Conservation (phyloP, 2,113 vertebrate genomes). For the Pleuronectes platessa region DNA sequence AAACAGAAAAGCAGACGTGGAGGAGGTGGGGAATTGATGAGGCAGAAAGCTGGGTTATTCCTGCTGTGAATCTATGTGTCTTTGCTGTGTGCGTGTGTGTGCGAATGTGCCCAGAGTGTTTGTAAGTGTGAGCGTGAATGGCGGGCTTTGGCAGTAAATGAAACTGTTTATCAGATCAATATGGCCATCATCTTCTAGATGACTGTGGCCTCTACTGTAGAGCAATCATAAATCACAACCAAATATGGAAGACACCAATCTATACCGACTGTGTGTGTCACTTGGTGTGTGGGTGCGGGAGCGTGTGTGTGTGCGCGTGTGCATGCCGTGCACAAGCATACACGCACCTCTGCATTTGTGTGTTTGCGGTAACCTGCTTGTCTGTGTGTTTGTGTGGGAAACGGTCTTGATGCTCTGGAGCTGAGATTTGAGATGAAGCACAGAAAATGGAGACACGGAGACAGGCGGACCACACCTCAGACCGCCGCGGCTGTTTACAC, state of each 20-base stretch:
- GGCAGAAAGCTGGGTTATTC: slow-evolving; percentile 80
- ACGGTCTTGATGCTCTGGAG: slow-evolving; percentile 2
- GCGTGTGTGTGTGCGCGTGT: neutral
- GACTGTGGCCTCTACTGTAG: slow-evolving; percentile 79
- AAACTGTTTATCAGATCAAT: slow-evolving; percentile 83
- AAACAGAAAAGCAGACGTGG: slow-evolving; percentile 75
- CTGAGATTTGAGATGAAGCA: slow-evolving; percentile 42
- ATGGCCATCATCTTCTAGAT: slow-evolving; percentile 81
- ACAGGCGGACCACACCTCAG: slow-evolving; percentile 54
- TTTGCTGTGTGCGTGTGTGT: slow-evolving; percentile 36
- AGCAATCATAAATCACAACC: slow-evolving; percentile 79
- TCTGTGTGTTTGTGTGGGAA: slow-evolving; percentile 19
- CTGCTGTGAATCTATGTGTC: slow-evolving; percentile 74
- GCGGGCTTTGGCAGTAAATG: slow-evolving; percentile 78
- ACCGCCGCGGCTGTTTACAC: neutral
- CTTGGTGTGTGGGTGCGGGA: slow-evolving; percentile 17
- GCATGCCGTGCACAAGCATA: neutral
- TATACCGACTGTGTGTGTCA: slow-evolving; percentile 43
- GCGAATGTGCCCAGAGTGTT: slow-evolving; percentile 11
- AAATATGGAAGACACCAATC: slow-evolving; percentile 75
- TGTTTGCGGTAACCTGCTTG: slow-evolving; percentile 1
- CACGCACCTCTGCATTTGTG: neutral
- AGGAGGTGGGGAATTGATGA: slow-evolving; percentile 80
- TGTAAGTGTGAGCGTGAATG: slow-evolving; percentile 60
- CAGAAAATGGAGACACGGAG: slow-evolving; percentile 44